Evolutionary conservation across 2,888 invertebrate species (phyloP), one percentile per base, ranked within the genome.

Genomic region (Empis livida): DNA sequence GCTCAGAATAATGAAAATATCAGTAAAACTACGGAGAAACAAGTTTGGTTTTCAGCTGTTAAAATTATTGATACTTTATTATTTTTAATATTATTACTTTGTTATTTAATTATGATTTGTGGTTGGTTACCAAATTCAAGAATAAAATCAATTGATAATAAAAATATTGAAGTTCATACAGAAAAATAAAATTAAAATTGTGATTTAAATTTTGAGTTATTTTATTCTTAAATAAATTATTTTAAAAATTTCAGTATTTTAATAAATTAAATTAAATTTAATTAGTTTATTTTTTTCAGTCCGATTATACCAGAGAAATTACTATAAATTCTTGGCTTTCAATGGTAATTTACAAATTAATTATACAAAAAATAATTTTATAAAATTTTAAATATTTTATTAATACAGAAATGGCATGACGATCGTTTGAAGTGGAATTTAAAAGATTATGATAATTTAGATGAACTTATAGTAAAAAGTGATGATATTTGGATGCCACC

Each of bases 51-150:
- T 23, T 43, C 42, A 37, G 30, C 45, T 38, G 50, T 47, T 10
- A 47, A 51, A 35, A 41, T 49, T 16, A 41, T 53, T 11, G 53
- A 53, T 44, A 49, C 50, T 1, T 17, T 47, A 17, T 15, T 52
- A n/a, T 53, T 53, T 42, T n/a, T 48, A 11, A 13, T 45, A 5
- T 41, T 53, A 13, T 5, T 44, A 10, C 39, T 50, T n/a, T 15
- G 35, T 23, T 53, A 49, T 42, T 9, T 51, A 2, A 31, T 50
- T 20, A 45, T 53, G 46, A 10, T 51, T 4, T 13, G 48, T 42
- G 39, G 44, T 17, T 49, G 51, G 35, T 20, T 53, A n/a, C 51
- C 53, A 10, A 37, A 8, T 44, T 15, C 20, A 20, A 35, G 16
- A 41, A 39, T n/a, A n/a, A 11, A 32, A 27, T 16, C 31, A 17